Conservation (phyloP, 2,888 invertebrate species). For the Drosophila lacicola region DNA sequence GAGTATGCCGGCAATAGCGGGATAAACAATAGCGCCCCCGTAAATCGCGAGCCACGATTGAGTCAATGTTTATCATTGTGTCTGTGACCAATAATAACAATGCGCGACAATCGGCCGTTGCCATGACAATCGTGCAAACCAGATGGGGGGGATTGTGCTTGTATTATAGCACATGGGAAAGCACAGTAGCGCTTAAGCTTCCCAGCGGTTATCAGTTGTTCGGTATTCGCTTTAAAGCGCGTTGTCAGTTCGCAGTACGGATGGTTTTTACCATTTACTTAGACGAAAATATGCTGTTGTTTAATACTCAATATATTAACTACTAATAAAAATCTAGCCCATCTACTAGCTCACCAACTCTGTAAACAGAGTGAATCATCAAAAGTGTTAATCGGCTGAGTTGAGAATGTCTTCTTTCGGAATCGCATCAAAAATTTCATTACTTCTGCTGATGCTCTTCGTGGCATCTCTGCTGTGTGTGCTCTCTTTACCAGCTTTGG, state of each 20-base stretch:
- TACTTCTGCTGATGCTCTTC: slow-evolving; percentile 47
- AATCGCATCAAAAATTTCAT: slow-evolving; percentile 32
- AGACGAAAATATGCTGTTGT: not conserved
- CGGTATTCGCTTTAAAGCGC: slow-evolving; percentile 22
- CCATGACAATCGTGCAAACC: slow-evolving; percentile 58
- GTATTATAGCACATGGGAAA: not conserved
- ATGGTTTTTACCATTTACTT: slow-evolving; percentile 11
- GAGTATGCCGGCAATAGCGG: slow-evolving; percentile 20
- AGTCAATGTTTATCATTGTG: slow-evolving; percentile 60
- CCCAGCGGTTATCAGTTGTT: slow-evolving; percentile 59
- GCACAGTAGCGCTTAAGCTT: slow-evolving; percentile 41
- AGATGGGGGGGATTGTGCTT: slow-evolving; percentile 26
- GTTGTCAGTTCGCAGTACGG: slow-evolving; percentile 21
- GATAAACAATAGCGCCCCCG: slow-evolving; percentile 52
- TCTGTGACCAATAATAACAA: slow-evolving; percentile 40
- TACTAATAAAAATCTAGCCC: not conserved
- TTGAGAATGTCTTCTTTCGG: slow-evolving; percentile 28
- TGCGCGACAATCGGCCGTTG: slow-evolving; percentile 51
- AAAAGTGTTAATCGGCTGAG: slow-evolving; percentile 5
- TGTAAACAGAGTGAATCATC: not conserved
- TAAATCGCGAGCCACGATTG: slow-evolving; percentile 38
- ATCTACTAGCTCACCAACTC: not conserved
- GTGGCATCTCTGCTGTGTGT: slow-evolving; percentile 44
- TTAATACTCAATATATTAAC: not conserved
- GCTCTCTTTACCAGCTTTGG: slow-evolving; percentile 56